A percentile compares a stretch with the other conserved stretches of the same genome.
These are phyloP conservation scores for Lingula anatina DNA, from an alignment of 2,888 invertebrate genomes.

Conservation along the genomic window DNA sequence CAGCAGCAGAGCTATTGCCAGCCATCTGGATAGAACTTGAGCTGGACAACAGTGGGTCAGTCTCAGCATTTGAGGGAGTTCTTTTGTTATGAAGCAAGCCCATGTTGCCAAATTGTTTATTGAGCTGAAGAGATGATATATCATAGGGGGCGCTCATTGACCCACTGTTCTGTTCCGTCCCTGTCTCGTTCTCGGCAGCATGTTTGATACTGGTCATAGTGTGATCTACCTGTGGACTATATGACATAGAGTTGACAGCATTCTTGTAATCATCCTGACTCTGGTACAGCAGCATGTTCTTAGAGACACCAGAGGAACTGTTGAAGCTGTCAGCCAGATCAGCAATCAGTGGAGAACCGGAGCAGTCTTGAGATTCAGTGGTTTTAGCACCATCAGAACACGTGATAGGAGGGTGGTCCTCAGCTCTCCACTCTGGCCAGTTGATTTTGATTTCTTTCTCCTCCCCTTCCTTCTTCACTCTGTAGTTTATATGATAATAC, in stretches of 20 bases:
- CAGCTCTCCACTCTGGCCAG: background rate
- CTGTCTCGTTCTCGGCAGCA: background rate
- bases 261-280: too few species aligned
- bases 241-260: background rate
- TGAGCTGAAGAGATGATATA: too few species aligned
- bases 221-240: background rate
- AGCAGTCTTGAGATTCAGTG: background rate
- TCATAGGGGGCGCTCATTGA: background rate
- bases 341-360: background rate
- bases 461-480: conserved; percentile 11
- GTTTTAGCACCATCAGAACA: background rate
- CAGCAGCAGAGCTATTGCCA: background rate
- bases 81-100: too few species aligned
- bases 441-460: background rate
- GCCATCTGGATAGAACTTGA: background rate
- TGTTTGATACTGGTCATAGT: background rate
- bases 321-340: background rate
- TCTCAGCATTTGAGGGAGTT: too few species aligned
- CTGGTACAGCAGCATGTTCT: too few species aligned
- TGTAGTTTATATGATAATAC: conserved; percentile 51
- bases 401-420: background rate
- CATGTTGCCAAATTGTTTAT: too few species aligned
- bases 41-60: background rate
- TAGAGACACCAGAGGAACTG: background rate
- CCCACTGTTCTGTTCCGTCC: background rate